Conservation (phyloP, 2,113 vertebrate species). For the Zosterops borbonicus region DNA sequence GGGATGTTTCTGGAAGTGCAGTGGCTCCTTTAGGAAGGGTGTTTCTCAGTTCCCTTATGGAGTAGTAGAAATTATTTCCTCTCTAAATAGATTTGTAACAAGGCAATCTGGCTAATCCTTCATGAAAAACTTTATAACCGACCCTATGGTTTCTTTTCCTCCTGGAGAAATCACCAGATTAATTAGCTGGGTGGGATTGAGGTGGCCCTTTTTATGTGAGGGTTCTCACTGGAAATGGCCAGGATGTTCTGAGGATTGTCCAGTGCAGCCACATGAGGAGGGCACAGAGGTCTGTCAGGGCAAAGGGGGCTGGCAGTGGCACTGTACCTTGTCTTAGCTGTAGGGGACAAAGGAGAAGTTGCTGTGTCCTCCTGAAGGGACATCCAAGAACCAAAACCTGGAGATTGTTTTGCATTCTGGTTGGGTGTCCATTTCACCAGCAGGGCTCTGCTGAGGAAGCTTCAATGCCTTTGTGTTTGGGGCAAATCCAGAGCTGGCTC, state of each 20-base stretch:
- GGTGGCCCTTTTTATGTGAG: background rate
- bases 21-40: background rate
- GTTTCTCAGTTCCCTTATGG: background rate
- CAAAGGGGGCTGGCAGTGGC: accelerated
- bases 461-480: background rate
- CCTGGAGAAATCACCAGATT: background rate
- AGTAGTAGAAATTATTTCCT: background rate
- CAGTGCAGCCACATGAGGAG: accelerated
- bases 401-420: background rate
- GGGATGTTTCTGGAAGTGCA: background rate
- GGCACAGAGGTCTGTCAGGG: background rate
- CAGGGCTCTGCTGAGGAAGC: background rate
- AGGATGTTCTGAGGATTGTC: background rate
- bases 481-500: background rate
- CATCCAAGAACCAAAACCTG: background rate
- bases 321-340: background rate
- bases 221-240: background rate
- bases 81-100: background rate
- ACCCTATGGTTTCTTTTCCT: background rate
- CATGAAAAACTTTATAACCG: background rate
- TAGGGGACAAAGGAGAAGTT: background rate
- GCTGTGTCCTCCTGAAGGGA: background rate
- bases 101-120: background rate
- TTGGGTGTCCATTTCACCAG: background rate
- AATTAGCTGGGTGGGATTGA: background rate